Evolutionary conservation across 2,888 invertebrate species (phyloP).

Genomic region (Diaperis boleti): DNA sequence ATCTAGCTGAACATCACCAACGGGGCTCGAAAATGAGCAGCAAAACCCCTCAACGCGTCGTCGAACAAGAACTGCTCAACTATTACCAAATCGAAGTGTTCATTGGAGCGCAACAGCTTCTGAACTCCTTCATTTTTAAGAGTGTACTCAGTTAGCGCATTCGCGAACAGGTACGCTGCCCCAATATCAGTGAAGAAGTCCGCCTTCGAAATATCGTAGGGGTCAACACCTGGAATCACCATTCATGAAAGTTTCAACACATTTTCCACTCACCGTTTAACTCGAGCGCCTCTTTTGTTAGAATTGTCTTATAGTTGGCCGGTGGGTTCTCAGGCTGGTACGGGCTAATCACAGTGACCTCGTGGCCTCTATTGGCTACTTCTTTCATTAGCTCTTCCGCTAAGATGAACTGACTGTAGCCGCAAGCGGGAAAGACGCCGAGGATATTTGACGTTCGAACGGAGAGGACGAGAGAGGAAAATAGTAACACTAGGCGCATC

Average conservation of each 20-base stretch:
- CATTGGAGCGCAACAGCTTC: constrained; percentile 56
- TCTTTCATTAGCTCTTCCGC: constrained; percentile 49
- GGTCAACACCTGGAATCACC: constrained; percentile 17
- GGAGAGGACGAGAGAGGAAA: neutral
- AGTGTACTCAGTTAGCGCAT: constrained; percentile 43
- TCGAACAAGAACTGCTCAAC: constrained; percentile 68
- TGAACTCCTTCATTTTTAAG: constrained; percentile 54
- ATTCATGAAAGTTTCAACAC: neutral
- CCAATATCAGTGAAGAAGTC: constrained; percentile 17
- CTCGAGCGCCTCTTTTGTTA: neutral
- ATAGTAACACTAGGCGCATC: neutral
- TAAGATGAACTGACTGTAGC: constrained; percentile 51
- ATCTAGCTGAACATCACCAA: constrained; percentile 64
- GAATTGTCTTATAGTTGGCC: constrained; percentile 18
- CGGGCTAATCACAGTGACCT: constrained; percentile 59
- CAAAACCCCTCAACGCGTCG: constrained; percentile 66
- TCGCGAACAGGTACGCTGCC: constrained; percentile 38
- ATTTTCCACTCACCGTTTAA: neutral
- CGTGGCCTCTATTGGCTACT: constrained; percentile 62
- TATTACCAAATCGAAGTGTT: constrained; percentile 64
- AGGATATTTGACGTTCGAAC: constrained; percentile 47
- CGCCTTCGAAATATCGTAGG: constrained; percentile 16
- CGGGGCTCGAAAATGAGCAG: constrained; percentile 61
- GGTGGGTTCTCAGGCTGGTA: constrained; percentile 52
- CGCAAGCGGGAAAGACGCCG: constrained; percentile 52